Conservation (phyloP, 2,888 invertebrate genomes). For the Rhorus exstirpatorius region DNA sequence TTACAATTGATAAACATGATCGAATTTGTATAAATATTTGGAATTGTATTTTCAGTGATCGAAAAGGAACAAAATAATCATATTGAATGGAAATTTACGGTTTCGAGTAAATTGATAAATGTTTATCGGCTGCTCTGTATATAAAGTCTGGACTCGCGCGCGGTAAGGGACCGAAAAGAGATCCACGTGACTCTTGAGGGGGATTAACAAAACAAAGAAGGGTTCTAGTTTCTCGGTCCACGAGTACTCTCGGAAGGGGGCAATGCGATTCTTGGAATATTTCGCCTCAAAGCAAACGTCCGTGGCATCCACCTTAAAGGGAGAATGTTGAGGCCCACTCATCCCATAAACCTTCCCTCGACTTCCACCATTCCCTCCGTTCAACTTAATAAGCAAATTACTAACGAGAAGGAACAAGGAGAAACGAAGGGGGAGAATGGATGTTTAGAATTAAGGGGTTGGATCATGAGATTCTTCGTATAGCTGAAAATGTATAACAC, state of each 20-base stretch:
- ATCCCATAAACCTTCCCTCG: slow-evolving; percentile 37
- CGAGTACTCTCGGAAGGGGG: slow-evolving; percentile 41
- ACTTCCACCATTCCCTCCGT: slow-evolving; percentile 48
- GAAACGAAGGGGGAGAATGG: slow-evolving; percentile 34
- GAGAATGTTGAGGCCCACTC: slow-evolving; percentile 79
- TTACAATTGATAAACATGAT: too few species aligned
- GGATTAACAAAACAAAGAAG: slow-evolving; percentile 7
- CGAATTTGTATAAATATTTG: too few species aligned
- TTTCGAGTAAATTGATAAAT: not conserved
- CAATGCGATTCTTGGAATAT: slow-evolving; percentile 83
- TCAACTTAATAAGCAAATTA: slow-evolving; percentile 86
- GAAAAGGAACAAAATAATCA: too few species aligned
- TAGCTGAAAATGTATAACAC: not conserved
- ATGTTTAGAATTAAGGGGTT: slow-evolving; percentile 29
- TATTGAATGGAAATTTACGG: too few species aligned
- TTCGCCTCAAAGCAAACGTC: slow-evolving; percentile 84
- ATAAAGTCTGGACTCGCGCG: not conserved
- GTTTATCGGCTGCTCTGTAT: not conserved
- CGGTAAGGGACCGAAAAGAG: not conserved
- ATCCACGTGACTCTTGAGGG: slow-evolving; percentile 6
- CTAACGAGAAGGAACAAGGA: slow-evolving; percentile 70
- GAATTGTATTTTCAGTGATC: too few species aligned
- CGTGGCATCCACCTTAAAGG: slow-evolving; percentile 81
- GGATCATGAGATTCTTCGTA: slow-evolving; percentile 41
- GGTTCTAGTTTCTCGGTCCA: slow-evolving; percentile 15